A percentile compares a stretch with the other conserved stretches of the same genome.
These are phyloP conservation scores for Paramuricea clavata DNA, from an alignment of 92 coral and sea anemone species.

Conservation along the genomic window DNA sequence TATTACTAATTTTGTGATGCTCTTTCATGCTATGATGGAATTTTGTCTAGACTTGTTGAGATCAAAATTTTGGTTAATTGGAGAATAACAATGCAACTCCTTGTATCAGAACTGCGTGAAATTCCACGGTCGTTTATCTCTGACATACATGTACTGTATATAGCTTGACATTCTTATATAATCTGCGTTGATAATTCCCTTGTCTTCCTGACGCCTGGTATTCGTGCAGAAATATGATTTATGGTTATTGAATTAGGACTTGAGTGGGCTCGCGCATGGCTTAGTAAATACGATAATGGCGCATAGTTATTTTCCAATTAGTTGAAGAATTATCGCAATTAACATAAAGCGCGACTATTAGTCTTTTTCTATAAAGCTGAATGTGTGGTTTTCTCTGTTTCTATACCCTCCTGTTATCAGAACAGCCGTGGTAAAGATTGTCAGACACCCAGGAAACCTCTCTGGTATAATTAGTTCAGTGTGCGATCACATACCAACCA, in stretches of 20 bases:
- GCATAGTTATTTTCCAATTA: constrained; percentile 4
- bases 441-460: neutral
- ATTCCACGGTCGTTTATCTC: neutral
- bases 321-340: constrained; percentile 8
- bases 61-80: no score
- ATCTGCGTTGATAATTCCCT: neutral
- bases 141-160: no score
- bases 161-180: neutral
- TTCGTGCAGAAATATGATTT: neutral
- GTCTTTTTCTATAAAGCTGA: neutral
- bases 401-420: neutral
- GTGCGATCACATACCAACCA: neutral
- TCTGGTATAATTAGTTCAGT: neutral
- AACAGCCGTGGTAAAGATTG: neutral
- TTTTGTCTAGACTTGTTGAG: no score
- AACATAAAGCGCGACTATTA: constrained; percentile 15
- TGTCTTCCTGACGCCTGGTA: neutral
- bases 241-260: neutral
- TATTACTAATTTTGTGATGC: no score
- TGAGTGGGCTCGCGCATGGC: neutral
- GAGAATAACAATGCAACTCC: neutral
- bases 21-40: no score
- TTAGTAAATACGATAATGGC: neutral
- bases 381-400: neutral
- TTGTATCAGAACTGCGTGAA: neutral